A percentile compares a stretch with the other conserved stretches of the same genome.
phyloP scores from a whole-genome alignment of 2,113 vertebrate species.

The Mustelus asterias region DNA sequence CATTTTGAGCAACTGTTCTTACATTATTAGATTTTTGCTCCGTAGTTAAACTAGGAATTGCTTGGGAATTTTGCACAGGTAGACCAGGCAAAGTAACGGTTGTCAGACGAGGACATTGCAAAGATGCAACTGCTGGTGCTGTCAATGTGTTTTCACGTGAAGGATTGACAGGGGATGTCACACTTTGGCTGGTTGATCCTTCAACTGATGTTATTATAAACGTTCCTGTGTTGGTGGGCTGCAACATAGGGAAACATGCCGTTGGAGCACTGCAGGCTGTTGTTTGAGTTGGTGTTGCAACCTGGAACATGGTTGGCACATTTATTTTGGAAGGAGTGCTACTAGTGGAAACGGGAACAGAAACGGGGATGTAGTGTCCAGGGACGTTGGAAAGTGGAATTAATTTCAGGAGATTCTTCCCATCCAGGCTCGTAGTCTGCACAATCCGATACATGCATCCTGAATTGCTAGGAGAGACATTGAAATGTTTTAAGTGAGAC shows the following conservation, averaged over 20 bases:
- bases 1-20: not conserved
- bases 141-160: conserved; percentile 43
- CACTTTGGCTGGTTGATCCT: conserved; percentile 46
- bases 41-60: conserved; percentile 46
- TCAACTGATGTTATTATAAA: conserved; percentile 55
- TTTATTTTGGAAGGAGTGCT: conserved; percentile 49
- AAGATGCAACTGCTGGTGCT: conserved; percentile 40
- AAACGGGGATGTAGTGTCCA: conserved; percentile 51
- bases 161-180: conserved; percentile 45
- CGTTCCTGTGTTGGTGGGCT: conserved; percentile 52
- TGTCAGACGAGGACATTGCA: conserved; percentile 48
- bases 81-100: conserved; percentile 44
- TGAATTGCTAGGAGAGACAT: conserved; percentile 60
- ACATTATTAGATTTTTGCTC: conserved; percentile 42
- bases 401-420: conserved; percentile 80
- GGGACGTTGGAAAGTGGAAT: conserved; percentile 72
- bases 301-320: conserved; percentile 48
- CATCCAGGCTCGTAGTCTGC: conserved; percentile 71
- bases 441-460: conserved; percentile 76
- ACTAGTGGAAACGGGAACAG: conserved; percentile 52
- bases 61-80: conserved; percentile 45
- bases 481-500: not conserved
- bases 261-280: conserved; percentile 46
- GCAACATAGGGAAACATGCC: conserved; percentile 51
- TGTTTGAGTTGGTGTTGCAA: conserved; percentile 49